Conservation (phyloP, 1,140 invertebrate genomes). For the Chlorops oryzae region DNA sequence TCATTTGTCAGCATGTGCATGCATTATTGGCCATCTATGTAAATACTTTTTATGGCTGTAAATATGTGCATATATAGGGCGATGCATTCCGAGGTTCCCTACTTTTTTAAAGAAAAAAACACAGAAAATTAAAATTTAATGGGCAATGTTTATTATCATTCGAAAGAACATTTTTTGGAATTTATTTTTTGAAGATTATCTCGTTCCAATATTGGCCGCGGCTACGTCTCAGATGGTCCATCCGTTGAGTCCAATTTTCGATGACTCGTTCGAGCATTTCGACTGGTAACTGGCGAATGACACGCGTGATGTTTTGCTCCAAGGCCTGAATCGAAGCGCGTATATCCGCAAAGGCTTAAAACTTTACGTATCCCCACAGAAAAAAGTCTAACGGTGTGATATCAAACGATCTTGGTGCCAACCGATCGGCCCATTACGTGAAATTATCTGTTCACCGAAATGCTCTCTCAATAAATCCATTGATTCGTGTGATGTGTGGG, state of each 20-base stretch:
- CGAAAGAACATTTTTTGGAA: constrained; percentile 12
- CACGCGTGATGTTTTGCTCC: constrained; percentile 11
- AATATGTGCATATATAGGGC: too few relatives aligned
- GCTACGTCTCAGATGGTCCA: constrained; percentile 4
- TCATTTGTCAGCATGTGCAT: too few relatives aligned
- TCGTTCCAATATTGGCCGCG: constrained; percentile 7
- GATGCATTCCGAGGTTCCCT: too few relatives aligned
- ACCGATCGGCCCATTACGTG: neutral
- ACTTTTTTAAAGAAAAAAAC: too few relatives aligned
- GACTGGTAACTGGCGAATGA: constrained; percentile 12
- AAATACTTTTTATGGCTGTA: too few relatives aligned
- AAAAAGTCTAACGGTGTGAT: constrained; percentile 1
- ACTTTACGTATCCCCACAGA: constrained; percentile 7
- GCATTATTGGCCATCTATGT: too few relatives aligned
- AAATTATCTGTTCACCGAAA: constrained; percentile 2
- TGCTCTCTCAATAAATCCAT: constrained; percentile 1
- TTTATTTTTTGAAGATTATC: constrained; percentile 11
- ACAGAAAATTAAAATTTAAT: constrained; percentile 10
- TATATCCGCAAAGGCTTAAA: constrained; percentile 4
- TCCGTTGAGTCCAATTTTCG: constrained; percentile 6
- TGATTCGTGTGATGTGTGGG: neutral
- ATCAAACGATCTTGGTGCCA: neutral
- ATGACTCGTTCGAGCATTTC: constrained; percentile 10
- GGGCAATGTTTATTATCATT: constrained; percentile 11
- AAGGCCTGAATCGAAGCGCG: constrained; percentile 9